phyloP scores from a whole-genome alignment of 2,113 vertebrate species.

The Calyptomena viridis region DNA sequence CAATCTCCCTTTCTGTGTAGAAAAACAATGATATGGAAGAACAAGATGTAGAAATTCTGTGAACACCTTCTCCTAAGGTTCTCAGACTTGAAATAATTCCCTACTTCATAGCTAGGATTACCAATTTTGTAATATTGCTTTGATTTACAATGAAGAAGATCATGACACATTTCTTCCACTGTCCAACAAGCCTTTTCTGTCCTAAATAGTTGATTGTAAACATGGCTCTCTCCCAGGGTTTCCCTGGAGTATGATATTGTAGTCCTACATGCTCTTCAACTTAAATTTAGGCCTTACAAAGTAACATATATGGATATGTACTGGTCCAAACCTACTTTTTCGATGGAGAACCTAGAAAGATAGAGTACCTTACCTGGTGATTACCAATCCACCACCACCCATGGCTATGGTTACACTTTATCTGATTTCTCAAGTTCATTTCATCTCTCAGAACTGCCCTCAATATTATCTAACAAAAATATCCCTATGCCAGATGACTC shows the following conservation, averaged over 20 bases:
- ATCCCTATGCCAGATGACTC: background rate
- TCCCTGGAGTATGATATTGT: background rate
- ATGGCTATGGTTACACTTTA: accelerated
- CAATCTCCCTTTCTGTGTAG: background rate
- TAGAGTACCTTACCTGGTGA: background rate
- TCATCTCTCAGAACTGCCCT: background rate
- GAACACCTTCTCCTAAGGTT: background rate
- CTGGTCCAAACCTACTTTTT: background rate
- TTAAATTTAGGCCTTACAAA: background rate
- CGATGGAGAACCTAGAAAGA: background rate
- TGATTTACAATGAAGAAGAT: background rate
- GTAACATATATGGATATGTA: background rate
- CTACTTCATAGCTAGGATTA: background rate
- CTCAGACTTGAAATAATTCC: background rate
- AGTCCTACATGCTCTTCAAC: background rate
- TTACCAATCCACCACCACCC: background rate
- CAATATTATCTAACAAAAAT: background rate
- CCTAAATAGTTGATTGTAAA: background rate
- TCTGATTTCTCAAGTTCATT: background rate
- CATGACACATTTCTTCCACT: background rate
- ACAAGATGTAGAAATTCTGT: background rate
- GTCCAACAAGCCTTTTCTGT: background rate
- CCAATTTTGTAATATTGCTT: background rate
- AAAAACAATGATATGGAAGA: background rate
- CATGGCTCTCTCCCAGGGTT: background rate